These are phyloP conservation scores for Actinemys pallida DNA, from an alignment of 2,113 vertebrate species.

Conservation along the genomic window DNA sequence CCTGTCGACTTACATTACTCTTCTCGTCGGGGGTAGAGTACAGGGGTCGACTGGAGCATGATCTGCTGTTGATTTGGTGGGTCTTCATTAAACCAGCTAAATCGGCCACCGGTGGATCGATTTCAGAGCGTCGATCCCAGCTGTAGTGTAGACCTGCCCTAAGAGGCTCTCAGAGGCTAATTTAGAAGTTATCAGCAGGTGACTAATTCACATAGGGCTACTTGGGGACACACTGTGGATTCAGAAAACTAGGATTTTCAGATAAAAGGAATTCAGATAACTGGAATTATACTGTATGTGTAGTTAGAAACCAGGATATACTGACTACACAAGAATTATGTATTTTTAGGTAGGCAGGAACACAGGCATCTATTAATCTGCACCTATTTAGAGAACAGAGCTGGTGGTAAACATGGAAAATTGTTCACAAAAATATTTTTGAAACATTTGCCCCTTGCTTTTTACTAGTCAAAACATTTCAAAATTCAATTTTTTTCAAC, in stretches of 20 bases:
- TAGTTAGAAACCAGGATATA: neutral
- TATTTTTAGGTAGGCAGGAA: neutral
- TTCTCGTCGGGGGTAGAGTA: too few species aligned
- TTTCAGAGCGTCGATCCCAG: too few species aligned
- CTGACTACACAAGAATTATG: accelerated
- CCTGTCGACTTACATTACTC: too few species aligned
- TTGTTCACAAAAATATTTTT: neutral
- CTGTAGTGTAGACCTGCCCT: too few species aligned
- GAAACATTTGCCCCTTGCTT: neutral
- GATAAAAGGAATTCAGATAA: neutral
- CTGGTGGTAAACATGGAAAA: neutral
- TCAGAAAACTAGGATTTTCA: neutral
- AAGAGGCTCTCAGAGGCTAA: neutral
- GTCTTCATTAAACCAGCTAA: too few species aligned
- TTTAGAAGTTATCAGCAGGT: neutral
- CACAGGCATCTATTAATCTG: neutral
- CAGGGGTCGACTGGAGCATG: too few species aligned
- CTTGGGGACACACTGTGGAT: neutral
- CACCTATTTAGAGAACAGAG: neutral
- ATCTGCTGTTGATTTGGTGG: too few species aligned
- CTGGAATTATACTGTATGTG: neutral
- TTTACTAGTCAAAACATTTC: neutral
- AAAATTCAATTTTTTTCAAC: neutral
- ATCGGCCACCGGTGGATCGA: too few species aligned
- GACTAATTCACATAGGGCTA: neutral